Percentiles rank a stretch among this genome's conserved stretches.
These are phyloP conservation scores for Megaleporinus macrocephalus DNA, from an alignment of 2,113 vertebrate genomes.

Conservation along the genomic window DNA sequence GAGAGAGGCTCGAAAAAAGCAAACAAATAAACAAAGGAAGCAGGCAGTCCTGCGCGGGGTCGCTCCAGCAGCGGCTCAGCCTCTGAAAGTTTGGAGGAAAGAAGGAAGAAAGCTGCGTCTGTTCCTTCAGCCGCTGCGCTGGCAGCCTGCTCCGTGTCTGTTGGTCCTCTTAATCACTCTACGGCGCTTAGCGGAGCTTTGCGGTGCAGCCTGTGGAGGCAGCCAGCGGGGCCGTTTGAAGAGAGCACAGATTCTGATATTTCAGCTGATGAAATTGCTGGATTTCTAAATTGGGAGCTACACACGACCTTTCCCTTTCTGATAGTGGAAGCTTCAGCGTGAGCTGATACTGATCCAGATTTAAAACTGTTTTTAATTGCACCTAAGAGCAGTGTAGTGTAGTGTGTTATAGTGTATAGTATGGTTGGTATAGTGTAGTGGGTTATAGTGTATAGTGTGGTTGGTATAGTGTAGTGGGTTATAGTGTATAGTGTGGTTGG, in stretches of 20 bases:
- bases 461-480: too few species aligned
- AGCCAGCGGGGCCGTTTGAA: neutral
- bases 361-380: too few species aligned
- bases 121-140: constrained; percentile 53
- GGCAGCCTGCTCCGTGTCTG: constrained; percentile 59
- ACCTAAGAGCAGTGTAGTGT: too few species aligned
- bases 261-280: neutral
- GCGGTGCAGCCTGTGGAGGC: neutral
- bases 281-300: neutral
- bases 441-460: too few species aligned
- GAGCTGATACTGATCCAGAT: too few species aligned
- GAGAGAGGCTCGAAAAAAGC: neutral
- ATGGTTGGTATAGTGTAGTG: too few species aligned
- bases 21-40: neutral
- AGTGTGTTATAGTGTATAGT: too few species aligned
- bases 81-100: neutral
- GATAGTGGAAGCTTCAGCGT: too few species aligned
- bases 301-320: too few species aligned
- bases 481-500: too few species aligned
- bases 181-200: constrained; percentile 27
- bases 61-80: neutral
- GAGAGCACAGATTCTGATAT: neutral
- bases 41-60: neutral
- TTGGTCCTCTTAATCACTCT: constrained; percentile 61
- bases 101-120: constrained; percentile 28